Conservation (phyloP, 1,140 invertebrate genomes). For the Leptinotarsa texana region DNA sequence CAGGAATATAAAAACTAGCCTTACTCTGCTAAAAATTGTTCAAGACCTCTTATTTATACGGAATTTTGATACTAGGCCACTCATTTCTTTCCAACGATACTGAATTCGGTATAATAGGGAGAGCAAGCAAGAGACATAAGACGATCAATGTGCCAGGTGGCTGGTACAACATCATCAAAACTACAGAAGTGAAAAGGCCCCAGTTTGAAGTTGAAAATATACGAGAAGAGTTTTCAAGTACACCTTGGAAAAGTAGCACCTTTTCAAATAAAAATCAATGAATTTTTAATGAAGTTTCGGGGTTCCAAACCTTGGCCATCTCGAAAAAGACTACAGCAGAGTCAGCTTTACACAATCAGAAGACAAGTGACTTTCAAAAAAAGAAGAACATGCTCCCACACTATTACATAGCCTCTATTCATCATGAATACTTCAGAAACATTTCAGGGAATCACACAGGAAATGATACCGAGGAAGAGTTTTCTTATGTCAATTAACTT, state of each 20-base stretch:
- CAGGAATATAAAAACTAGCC: slow-evolving; percentile 27
- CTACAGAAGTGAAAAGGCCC: background rate
- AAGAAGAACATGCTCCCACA: slow-evolving; percentile 5
- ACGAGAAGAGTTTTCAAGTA: slow-evolving; percentile 23
- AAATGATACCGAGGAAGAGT: slow-evolving; percentile 1
- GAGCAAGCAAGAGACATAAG: background rate
- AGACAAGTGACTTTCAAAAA: slow-evolving; percentile 2
- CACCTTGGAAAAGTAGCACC: background rate
- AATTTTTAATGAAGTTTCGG: no score
- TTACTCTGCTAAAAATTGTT: slow-evolving; percentile 17
- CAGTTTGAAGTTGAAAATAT: slow-evolving; percentile 3
- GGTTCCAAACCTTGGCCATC: no score
- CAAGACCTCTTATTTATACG: background rate
- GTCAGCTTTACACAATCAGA: background rate
- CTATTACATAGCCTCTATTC: slow-evolving; percentile 10
- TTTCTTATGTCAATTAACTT: background rate
- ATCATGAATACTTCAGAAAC: background rate
- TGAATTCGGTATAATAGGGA: slow-evolving; percentile 26
- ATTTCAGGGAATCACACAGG: background rate
- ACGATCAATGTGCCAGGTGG: background rate
- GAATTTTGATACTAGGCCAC: slow-evolving; percentile 27
- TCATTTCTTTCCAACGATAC: slow-evolving; percentile 22
- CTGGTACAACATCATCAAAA: slow-evolving; percentile 34
- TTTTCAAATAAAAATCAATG: background rate
- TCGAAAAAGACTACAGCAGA: no score